Evolutionary conservation across 2,888 invertebrate genomes (phyloP), one percentile per base, ranked within the genome.

Genomic region (Cryptosula pallasiana): DNA sequence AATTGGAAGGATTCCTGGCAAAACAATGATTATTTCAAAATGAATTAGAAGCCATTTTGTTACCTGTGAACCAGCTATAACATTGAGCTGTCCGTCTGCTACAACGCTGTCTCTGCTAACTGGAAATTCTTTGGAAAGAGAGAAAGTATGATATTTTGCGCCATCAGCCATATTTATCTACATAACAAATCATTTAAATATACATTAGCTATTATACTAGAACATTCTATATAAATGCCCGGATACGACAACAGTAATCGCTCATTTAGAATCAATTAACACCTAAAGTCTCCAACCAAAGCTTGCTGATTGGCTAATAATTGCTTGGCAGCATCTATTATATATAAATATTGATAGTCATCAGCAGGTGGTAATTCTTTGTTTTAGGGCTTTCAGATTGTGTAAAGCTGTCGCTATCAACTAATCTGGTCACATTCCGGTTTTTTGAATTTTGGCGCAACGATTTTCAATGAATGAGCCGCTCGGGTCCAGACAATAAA

Each of bases 161-260:
- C 63, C 63, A 34, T 5, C 32, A 13, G 63, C 63, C 32, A 63
- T 16, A 34, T 27, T 63, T 63, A 63, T 63, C 63, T 63, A 63
- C 29, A n/a, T n/a, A n/a, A n/a, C n/a, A 63, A 63, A 45, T 45
- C 32, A 63, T 63, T 63, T 32, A 63, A 63, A 63, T 9, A 3
- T 5, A 63, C 63, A 63, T 63, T 34, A 34, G 5, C 20, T 45
- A 45, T 20, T 45, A 45, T 45, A 5, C 5, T 45, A 45, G 9
- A 45, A 45, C 5, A 20, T 13, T 20, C 20, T 13, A 45, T 13
- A 45, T 45, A 45, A 45, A 45, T 45, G 45, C 20, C 45, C 45
- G 45, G 45, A 45, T 45, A 20, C 45, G 20, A 20, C 5, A 45
- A 45, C 45, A 45, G 20, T 45, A 45, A 45, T 45, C 20, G 45